Evolutionary conservation across 2,113 vertebrate genomes (phyloP).

Genomic region (Condylura cristata): DNA sequence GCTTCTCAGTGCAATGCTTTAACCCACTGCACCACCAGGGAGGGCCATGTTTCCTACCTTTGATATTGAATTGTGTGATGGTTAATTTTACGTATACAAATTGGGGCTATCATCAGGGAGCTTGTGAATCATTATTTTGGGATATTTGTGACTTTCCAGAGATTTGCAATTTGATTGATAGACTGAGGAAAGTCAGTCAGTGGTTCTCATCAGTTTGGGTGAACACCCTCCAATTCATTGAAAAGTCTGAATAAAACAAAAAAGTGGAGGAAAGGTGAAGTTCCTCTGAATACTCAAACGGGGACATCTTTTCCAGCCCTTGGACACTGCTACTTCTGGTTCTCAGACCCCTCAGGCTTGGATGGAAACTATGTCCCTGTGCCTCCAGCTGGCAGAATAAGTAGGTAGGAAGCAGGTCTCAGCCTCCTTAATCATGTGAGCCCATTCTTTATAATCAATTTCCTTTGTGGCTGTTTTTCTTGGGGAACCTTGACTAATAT

Average conservation of each 20-base stretch:
- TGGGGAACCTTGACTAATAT: background rate
- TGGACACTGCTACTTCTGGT: background rate
- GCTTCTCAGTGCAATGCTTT: too few species aligned
- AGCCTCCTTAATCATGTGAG: background rate
- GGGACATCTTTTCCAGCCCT: background rate
- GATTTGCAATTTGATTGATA: background rate
- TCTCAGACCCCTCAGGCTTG: background rate
- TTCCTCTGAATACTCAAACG: background rate
- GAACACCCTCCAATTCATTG: background rate
- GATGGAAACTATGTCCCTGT: background rate
- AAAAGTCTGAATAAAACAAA: background rate
- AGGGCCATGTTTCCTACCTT: too few species aligned
- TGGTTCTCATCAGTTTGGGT: background rate
- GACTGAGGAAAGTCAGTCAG: background rate
- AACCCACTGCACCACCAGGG: too few species aligned
- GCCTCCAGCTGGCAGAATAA: background rate
- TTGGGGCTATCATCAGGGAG: background rate
- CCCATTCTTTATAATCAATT: background rate
- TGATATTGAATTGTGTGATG: background rate
- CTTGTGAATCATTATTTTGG: background rate
- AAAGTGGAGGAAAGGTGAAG: background rate
- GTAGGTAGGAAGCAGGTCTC: background rate
- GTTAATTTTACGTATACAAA: background rate
- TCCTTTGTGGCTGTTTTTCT: background rate
- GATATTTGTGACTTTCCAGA: background rate